Evolutionary conservation across 2,888 invertebrate species (phyloP).

Genomic region (Pheosia gnoma): DNA sequence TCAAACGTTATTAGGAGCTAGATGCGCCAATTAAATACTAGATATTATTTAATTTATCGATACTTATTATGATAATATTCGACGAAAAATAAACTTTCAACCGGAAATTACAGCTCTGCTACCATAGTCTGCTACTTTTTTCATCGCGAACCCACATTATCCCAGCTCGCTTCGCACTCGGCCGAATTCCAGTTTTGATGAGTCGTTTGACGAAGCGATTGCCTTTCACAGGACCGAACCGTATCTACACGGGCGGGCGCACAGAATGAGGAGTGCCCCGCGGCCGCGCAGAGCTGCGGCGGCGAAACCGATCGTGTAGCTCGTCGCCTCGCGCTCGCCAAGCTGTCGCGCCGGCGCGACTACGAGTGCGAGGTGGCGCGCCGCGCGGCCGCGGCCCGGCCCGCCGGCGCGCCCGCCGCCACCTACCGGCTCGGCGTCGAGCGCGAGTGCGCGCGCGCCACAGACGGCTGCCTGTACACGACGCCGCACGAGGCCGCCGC

Average conservation of each 20-base stretch:
- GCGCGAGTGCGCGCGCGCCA: conserved; percentile 45
- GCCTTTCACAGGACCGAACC: conserved; percentile 9
- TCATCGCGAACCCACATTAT: too few species aligned
- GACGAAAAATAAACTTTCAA: too few species aligned
- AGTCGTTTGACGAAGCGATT: background rate
- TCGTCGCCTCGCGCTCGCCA: conserved; percentile 37
- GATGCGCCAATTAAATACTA: too few species aligned
- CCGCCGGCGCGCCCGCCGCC: conserved; percentile 11
- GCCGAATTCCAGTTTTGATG: too few species aligned
- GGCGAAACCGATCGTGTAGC: conserved; percentile 43
- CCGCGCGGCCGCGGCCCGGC: conserved; percentile 9
- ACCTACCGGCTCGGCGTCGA: conserved; percentile 35
- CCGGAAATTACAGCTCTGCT: too few species aligned
- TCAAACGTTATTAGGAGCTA: too few species aligned
- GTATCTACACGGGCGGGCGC: background rate
- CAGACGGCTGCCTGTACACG: conserved; percentile 47
- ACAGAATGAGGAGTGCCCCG: background rate
- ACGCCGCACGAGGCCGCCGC: conserved; percentile 14
- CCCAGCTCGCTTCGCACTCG: too few species aligned
- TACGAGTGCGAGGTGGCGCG: conserved; percentile 42
- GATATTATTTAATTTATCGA: too few species aligned
- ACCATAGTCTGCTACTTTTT: too few species aligned
- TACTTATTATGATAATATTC: too few species aligned
- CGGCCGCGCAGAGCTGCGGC: conserved; percentile 7
- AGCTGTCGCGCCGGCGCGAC: conserved; percentile 33